Evolutionary conservation across 2,113 vertebrate species (phyloP).

Genomic region (Camelus bactrianus): DNA sequence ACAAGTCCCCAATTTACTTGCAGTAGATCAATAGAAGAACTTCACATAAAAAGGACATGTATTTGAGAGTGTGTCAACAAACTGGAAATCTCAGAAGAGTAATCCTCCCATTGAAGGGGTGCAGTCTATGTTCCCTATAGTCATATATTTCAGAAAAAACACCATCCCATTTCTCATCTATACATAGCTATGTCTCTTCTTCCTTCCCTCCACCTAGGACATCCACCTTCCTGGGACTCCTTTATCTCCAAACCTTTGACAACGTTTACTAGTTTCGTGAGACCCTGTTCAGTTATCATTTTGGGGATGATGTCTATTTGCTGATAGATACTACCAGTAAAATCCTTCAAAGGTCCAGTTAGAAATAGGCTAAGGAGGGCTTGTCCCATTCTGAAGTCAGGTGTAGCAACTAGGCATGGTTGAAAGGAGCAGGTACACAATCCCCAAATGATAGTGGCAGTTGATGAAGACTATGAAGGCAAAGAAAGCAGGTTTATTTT

Average conservation of each 20-base stretch:
- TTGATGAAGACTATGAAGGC: neutral
- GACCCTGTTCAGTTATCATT: neutral
- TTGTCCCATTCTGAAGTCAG: neutral
- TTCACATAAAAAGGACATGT: neutral
- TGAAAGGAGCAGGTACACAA: neutral
- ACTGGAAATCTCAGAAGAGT: neutral
- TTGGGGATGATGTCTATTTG: neutral
- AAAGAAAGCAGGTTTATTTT: neutral
- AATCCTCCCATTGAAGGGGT: neutral
- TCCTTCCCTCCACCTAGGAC: neutral
- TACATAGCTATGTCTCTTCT: neutral
- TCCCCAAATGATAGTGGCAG: neutral
- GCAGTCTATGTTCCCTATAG: neutral
- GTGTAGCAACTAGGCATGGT: neutral
- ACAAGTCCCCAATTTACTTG: constrained; percentile 7
- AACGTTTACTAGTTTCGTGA: neutral
- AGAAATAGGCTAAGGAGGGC: neutral
- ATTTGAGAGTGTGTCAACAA: neutral
- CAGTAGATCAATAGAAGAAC: neutral
- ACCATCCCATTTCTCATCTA: neutral
- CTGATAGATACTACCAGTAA: neutral
- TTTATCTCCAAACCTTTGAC: neutral
- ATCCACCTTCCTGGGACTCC: neutral
- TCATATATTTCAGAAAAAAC: neutral
- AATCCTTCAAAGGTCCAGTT: neutral